A percentile compares a stretch with the other conserved stretches of the same genome.
phyloP scores from a whole-genome alignment of 2,113 vertebrate species.

The Neogobius melanostomus region DNA sequence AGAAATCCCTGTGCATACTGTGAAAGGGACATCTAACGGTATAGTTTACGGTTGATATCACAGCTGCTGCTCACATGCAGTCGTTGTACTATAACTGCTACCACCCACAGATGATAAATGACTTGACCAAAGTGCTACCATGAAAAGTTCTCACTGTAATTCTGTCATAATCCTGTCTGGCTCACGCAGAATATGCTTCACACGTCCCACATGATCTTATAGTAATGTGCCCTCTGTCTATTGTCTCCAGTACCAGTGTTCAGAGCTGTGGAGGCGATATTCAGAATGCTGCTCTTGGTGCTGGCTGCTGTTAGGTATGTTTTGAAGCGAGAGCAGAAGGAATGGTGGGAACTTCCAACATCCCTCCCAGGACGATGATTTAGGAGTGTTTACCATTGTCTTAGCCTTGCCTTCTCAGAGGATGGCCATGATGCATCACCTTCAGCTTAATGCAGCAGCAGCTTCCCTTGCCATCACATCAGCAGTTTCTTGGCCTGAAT shows the following conservation, averaged over 20 bases:
- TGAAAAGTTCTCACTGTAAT: conserved; percentile 30
- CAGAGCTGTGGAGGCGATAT: conserved; percentile 14
- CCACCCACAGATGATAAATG: conserved; percentile 39
- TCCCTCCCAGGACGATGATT: conserved; percentile 69
- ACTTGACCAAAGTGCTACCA: conserved; percentile 44
- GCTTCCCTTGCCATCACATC: conserved; percentile 42
- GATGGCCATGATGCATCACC: conserved; percentile 74
- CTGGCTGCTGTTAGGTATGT: background rate
- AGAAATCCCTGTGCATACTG: conserved; percentile 13
- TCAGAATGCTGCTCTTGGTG: conserved; percentile 3
- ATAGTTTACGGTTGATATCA: conserved; percentile 6
- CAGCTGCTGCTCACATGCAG: conserved; percentile 19
- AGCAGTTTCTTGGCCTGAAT: conserved; percentile 56
- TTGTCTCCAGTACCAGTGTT: conserved; percentile 14
- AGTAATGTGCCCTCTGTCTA: conserved; percentile 17
- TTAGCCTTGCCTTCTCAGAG: conserved; percentile 46
- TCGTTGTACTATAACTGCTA: conserved; percentile 28
- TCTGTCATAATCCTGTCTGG: conserved; percentile 46
- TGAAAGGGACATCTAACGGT: conserved; percentile 1
- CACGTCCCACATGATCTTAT: conserved; percentile 35
- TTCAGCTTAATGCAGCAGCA: conserved; percentile 29
- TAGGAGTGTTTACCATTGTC: conserved; percentile 73
- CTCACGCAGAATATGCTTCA: conserved; percentile 29
- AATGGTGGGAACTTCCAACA: conserved; percentile 44
- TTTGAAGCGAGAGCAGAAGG: conserved; percentile 12